These are phyloP conservation scores for Cryptocephalus primarius DNA, from an alignment of 2,888 invertebrate species.

Conservation along the genomic window DNA sequence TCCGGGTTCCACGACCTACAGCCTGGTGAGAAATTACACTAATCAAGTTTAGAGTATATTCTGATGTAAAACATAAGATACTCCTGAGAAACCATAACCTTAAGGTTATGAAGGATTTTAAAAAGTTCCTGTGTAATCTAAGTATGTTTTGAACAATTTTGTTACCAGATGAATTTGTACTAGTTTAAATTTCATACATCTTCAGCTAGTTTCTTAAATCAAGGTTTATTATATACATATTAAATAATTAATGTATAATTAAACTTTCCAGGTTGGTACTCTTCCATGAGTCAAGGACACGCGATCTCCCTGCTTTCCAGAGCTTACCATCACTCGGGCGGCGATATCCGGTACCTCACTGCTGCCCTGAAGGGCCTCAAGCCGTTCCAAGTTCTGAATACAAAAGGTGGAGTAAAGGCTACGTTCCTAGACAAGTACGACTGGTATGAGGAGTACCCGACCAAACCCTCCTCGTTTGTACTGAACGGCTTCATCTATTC, in stretches of 20 bases:
- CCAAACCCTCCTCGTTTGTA: conserved; percentile 87
- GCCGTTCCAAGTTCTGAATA: conserved; percentile 63
- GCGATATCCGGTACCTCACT: conserved; percentile 63
- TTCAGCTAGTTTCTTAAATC: too few species aligned
- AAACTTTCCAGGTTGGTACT: conserved; percentile 50
- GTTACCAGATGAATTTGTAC: too few species aligned
- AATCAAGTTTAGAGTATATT: not conserved
- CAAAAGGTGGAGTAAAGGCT: conserved; percentile 68
- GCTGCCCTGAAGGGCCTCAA: conserved; percentile 73
- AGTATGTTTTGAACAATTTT: too few species aligned
- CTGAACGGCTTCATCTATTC: conserved; percentile 98
- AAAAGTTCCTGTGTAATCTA: too few species aligned
- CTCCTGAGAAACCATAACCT: too few species aligned
- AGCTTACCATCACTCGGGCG: conserved; percentile 75
- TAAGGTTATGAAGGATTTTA: too few species aligned
- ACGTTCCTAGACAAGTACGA: conserved; percentile 74
- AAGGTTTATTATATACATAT: too few species aligned
- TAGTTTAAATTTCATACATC: too few species aligned
- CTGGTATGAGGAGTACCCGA: conserved; percentile 99
- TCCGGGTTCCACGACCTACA: conserved; percentile 65
- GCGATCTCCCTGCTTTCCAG: conserved; percentile 88
- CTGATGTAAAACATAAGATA: too few species aligned
- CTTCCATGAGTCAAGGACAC: conserved; percentile 98
- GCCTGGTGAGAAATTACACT: conserved; percentile 45
- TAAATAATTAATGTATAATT: too few species aligned